phyloP scores from a whole-genome alignment of 2,113 vertebrate genomes.

The Neotoma lepida region DNA sequence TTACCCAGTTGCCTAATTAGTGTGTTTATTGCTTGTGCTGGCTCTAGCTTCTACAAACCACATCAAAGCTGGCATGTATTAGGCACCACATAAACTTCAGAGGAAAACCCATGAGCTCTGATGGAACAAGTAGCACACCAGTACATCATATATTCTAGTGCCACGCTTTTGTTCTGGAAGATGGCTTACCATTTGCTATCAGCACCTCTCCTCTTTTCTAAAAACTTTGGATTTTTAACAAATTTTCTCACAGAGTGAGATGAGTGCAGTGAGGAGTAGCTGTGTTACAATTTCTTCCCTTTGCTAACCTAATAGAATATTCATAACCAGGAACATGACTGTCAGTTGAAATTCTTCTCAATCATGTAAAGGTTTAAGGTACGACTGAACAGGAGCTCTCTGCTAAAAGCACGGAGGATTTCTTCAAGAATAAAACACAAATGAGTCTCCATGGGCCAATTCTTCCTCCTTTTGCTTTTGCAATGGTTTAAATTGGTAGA shows the following conservation, averaged over 20 bases:
- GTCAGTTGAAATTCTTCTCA: conserved; percentile 59
- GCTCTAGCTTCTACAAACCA: background rate
- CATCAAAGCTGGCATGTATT: background rate
- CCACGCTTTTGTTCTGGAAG: background rate
- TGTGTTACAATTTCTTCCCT: background rate
- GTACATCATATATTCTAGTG: background rate
- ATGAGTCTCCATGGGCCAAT: background rate
- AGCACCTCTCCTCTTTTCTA: background rate
- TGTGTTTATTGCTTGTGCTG: background rate
- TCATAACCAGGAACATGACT: conserved; percentile 19
- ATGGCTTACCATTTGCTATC: background rate
- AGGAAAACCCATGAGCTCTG: background rate
- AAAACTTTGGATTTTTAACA: background rate
- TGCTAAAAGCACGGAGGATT: background rate
- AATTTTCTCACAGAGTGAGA: background rate
- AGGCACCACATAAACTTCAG: background rate
- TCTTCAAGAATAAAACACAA: conserved; percentile 11
- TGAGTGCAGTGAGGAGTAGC: background rate
- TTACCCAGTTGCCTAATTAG: background rate
- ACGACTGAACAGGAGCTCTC: background rate
- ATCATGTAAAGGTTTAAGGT: conserved; percentile 18
- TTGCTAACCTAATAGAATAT: conserved; percentile 41
- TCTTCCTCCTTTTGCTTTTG: background rate
- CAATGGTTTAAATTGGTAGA: background rate
- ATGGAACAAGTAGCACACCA: background rate